A percentile compares a stretch with the other conserved stretches of the same genome.
Conservation (phyloP, 1,140 invertebrate genomes). For the Drosophila tani region DNA sequence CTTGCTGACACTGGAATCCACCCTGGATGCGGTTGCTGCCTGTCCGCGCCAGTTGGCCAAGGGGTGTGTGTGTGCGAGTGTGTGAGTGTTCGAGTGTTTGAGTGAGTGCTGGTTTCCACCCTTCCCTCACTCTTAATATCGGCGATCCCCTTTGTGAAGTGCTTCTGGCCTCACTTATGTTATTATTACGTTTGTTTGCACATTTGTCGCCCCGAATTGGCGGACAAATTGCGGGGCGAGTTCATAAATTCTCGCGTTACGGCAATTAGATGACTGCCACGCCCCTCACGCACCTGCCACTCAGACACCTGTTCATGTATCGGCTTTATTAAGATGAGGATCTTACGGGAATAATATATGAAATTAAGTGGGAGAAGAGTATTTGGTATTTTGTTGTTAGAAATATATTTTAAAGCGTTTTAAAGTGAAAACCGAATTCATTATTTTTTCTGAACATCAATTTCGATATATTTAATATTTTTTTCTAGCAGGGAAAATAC, state of each 20-base stretch:
- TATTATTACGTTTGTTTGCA: constrained; percentile 82
- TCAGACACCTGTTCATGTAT: constrained; percentile 39
- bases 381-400: no score
- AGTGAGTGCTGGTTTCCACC: constrained; percentile 40
- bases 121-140: constrained; percentile 1
- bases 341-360: not conserved
- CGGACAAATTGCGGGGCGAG: constrained; percentile 67
- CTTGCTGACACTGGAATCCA: constrained; percentile 41
- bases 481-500: no score
- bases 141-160: constrained; percentile 70
- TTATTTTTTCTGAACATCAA: no score
- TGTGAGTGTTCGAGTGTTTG: constrained; percentile 49
- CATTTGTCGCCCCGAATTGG: constrained; percentile 71
- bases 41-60: constrained; percentile 60
- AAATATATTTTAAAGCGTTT: no score
- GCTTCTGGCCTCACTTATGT: constrained; percentile 54
- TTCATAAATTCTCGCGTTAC: constrained; percentile 63
- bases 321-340: not conserved
- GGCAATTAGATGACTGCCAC: constrained; percentile 70
- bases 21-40: constrained; percentile 52
- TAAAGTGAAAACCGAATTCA: no score
- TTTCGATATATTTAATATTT: no score
- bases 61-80: constrained; percentile 41
- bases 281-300: constrained; percentile 57
- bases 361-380: not conserved